Evolutionary conservation across 1,140 invertebrate species (phyloP).

Genomic region (Tigriopus japonicus): DNA sequence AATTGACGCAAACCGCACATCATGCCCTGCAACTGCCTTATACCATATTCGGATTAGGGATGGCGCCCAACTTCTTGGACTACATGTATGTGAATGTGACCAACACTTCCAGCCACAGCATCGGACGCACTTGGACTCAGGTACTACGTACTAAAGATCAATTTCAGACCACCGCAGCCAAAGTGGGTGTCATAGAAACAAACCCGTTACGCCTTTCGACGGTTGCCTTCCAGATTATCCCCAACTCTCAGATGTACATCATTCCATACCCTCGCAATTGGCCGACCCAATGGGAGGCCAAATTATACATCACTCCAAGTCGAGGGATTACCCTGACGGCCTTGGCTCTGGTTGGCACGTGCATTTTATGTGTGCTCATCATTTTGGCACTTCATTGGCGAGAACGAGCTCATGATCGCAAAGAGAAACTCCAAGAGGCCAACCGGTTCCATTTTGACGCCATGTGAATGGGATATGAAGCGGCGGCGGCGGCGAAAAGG

Average conservation of each 20-base stretch:
- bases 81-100: constrained; percentile 59
- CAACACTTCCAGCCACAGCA: constrained; percentile 23
- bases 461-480: constrained; percentile 31
- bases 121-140: constrained; percentile 25
- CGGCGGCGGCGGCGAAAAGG: too few species aligned
- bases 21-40: constrained; percentile 81
- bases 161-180: too few species aligned
- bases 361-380: constrained; percentile 60
- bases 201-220: too few species aligned
- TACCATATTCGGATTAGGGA: constrained; percentile 79
- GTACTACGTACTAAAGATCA: too few species aligned
- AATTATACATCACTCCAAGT: constrained; percentile 88
- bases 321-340: constrained; percentile 80
- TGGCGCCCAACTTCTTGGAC: constrained; percentile 94
- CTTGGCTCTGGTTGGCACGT: constrained; percentile 65
- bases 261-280: constrained; percentile 64
- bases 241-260: constrained; percentile 90
- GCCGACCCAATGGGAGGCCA: constrained; percentile 65
- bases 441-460: constrained; percentile 60
- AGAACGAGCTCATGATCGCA: constrained; percentile 73
- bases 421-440: constrained; percentile 66
- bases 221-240: constrained; percentile 57
- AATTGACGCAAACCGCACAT: constrained; percentile 79
- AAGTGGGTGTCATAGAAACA: too few species aligned
- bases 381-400: constrained; percentile 78